These are phyloP conservation scores for Melinopterus prodromus DNA, from an alignment of 2,888 invertebrate species.

Conservation along the genomic window DNA sequence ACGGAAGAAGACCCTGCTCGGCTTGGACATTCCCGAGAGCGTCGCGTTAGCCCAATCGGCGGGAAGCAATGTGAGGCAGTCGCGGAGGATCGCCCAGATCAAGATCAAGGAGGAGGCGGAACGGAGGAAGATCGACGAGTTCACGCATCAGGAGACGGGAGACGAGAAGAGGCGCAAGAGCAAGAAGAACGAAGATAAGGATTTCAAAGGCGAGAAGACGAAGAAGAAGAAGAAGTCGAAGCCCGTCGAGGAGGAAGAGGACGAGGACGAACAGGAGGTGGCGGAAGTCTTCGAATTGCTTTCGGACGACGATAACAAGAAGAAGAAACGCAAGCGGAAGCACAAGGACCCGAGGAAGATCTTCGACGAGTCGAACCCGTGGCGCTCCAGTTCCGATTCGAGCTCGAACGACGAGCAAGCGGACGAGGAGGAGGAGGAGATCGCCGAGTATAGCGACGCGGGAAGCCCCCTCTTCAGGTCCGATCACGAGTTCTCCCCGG, in stretches of 20 bases:
- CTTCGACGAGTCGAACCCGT: conserved; percentile 65
- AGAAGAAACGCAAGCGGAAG: conserved; percentile 56
- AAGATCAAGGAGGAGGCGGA: conserved; percentile 89
- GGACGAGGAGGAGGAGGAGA: conserved; percentile 60
- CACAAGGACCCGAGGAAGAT: conserved; percentile 48
- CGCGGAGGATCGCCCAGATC: conserved; percentile 85
- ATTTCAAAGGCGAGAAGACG: conserved; percentile 54
- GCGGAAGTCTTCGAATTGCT: conserved; percentile 51
- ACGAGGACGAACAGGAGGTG: conserved; percentile 57
- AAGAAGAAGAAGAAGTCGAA: conserved; percentile 45
- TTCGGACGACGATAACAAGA: conserved; percentile 56
- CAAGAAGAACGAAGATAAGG: conserved; percentile 53
- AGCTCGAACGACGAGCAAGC: conserved; percentile 57
- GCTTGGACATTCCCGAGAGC: conserved; percentile 60
- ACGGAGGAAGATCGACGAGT: conserved; percentile 76
- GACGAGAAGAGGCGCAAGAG: conserved; percentile 59
- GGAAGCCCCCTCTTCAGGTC: conserved; percentile 70
- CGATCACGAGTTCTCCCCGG: conserved; percentile 93
- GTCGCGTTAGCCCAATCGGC: conserved; percentile 49
- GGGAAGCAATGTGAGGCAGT: conserved; percentile 76
- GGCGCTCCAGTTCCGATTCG: conserved; percentile 69
- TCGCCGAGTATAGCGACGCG: conserved; percentile 55
- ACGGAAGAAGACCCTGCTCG: conserved; percentile 56
- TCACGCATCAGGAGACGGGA: conserved; percentile 72
- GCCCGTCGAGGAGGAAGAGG: conserved; percentile 55